phyloP scores from a whole-genome alignment of 2,888 invertebrate species.

The Eupithecia dodoneata region DNA sequence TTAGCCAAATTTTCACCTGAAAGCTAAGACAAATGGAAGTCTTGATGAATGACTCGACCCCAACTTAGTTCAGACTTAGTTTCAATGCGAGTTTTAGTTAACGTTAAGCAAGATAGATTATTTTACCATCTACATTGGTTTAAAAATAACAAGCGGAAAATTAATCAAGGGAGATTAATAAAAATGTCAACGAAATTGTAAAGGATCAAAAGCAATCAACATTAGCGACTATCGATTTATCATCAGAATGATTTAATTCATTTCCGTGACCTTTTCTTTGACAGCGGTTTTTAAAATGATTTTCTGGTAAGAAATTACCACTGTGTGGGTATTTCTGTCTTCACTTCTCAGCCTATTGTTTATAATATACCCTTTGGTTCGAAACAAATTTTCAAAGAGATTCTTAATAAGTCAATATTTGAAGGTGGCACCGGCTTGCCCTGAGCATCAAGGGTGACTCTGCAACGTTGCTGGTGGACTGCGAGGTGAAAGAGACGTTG shows the following conservation, averaged over 20 bases:
- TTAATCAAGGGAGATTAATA: neutral
- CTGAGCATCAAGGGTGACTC: constrained; percentile 93
- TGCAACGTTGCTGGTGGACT: constrained; percentile 90
- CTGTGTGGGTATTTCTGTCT: neutral
- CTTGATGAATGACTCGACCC: constrained; percentile 43
- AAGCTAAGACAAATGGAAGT: constrained; percentile 34
- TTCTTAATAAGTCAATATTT: constrained; percentile 10
- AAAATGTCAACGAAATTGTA: neutral
- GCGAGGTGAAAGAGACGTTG: constrained; percentile 86
- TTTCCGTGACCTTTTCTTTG: neutral
- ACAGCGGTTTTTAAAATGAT: neutral
- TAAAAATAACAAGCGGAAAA: neutral
- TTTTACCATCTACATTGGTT: neutral
- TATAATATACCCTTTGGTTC: neutral
- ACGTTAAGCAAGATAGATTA: constrained; percentile 15
- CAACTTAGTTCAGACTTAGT: constrained; percentile 23
- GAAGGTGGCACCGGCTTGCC: constrained; percentile 93
- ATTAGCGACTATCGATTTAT: neutral
- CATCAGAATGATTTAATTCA: neutral
- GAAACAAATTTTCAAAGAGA: neutral
- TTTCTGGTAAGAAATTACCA: neutral
- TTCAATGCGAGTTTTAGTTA: constrained; percentile 27
- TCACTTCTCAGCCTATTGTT: neutral
- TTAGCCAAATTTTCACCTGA: constrained; percentile 32
- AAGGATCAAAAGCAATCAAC: neutral